phyloP scores from a whole-genome alignment of 2,113 vertebrate genomes.

The Grammomys surdaster region DNA sequence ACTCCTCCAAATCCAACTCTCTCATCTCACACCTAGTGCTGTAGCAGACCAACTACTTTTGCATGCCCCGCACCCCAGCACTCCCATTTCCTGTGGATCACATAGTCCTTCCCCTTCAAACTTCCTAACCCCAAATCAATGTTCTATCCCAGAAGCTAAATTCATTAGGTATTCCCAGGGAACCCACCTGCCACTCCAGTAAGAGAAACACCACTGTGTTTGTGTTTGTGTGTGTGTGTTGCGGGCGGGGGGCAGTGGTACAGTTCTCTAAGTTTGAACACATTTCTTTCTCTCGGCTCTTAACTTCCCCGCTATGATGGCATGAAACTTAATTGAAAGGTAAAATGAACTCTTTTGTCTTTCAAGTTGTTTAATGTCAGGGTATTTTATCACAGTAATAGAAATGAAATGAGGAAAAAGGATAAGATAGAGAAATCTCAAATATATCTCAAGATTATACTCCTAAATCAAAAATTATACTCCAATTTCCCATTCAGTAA shows the following conservation, averaged over 20 bases:
- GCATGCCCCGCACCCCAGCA: background rate
- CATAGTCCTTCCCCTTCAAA: background rate
- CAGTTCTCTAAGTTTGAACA: background rate
- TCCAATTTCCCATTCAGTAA: background rate
- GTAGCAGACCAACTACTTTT: background rate
- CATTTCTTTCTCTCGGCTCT: background rate
- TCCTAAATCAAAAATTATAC: background rate
- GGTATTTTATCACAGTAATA: background rate
- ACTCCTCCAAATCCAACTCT: background rate
- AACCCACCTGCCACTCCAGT: background rate
- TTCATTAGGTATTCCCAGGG: fast-evolving
- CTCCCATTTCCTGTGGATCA: background rate
- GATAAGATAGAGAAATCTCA: background rate
- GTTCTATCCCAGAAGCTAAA: background rate
- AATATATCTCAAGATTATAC: background rate
- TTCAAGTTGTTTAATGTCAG: background rate
- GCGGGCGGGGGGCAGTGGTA: too few species aligned
- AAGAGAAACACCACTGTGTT: background rate
- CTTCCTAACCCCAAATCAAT: background rate
- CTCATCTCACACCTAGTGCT: background rate
- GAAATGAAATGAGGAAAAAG: background rate
- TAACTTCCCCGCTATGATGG: background rate
- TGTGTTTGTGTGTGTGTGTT: too few species aligned
- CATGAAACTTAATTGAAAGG: background rate
- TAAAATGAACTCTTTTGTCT: background rate